Evolutionary conservation across 2,113 vertebrate species (phyloP).

Genomic region (Egretta garzetta): DNA sequence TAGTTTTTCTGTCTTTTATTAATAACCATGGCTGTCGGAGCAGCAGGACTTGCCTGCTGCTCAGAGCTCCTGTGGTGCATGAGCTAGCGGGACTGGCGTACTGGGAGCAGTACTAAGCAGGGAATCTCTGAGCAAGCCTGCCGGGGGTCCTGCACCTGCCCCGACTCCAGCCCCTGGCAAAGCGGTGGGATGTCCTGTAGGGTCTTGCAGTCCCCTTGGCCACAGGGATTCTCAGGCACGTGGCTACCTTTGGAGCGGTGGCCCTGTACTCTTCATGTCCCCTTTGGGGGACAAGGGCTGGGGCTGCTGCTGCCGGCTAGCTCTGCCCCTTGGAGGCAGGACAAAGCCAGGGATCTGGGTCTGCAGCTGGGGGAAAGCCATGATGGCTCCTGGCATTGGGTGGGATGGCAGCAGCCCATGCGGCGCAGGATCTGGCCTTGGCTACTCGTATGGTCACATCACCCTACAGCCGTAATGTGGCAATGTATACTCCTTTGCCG

Average conservation of each 20-base stretch:
- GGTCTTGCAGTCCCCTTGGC: not conserved
- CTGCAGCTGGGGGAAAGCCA: not conserved
- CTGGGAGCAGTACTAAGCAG: not conserved
- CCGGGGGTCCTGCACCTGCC: rapidly evolving
- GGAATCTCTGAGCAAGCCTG: not conserved
- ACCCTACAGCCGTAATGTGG: rapidly evolving
- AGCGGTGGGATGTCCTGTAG: rapidly evolving
- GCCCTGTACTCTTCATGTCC: rapidly evolving
- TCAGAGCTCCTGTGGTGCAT: not conserved
- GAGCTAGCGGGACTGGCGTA: rapidly evolving
- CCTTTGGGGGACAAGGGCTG: rapidly evolving
- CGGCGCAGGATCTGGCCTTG: not conserved
- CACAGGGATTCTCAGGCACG: not conserved
- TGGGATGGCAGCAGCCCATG: not conserved
- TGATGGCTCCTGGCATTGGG: not conserved
- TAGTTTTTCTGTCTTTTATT: not conserved
- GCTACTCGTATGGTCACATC: rapidly evolving
- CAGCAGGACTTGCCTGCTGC: not conserved
- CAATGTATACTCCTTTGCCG: rapidly evolving
- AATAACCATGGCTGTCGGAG: not conserved
- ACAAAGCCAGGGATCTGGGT: not conserved
- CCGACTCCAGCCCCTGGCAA: not conserved
- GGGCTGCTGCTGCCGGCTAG: not conserved
- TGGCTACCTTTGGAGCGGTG: not conserved
- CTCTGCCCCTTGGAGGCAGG: not conserved